Base-by-base conservation (phyloP, 2,888 invertebrate genomes). In the Dynastes hyllus region DNA sequence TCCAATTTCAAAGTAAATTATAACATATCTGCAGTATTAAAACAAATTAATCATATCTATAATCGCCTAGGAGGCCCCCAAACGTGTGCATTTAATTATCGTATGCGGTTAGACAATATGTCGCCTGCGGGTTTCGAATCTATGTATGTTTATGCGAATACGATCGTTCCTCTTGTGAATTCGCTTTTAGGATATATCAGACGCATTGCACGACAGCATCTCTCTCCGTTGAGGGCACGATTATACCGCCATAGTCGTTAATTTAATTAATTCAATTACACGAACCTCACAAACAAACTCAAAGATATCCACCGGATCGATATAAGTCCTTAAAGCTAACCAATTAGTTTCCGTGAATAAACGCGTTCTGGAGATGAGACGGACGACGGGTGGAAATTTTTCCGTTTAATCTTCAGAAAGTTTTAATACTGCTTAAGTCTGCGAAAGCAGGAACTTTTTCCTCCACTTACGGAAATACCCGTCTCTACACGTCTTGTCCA, bases 261-360 rank as follows among this genome's bases (percentile, higher is more conserved):
- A 75, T 75, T 75, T 78, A 78, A 78, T 78, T 78, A 78, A 78
- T 78, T 78, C 75, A 78, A 78, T 78, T 78, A 78, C 66, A 75
- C 45, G 71, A 78, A 75, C 78, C 78, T 78, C 78, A 78, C 78
- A 78, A 73, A 78, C 78, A 78, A 78, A 73, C 73, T 75, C 73
- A 75, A 75, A 75, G 73, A 75, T 75, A 75, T 75, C 73, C 61
- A 61, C 27, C 73, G 45, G 73, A 63, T 75, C 73, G 58, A 40
- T 75, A 63, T 75, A 63, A 75, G 61, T 75, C 58, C 73, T 61
- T 61, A 75, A 61, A 75, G 61, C 73, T 75, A 75, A 63, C 61
- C 73, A 75, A 75, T 75, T 75, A 75, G 73, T 69, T 69, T 22
- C 50, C 29, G 61, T 61, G 63, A 69, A 11, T 50, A 55, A 37